Evolutionary conservation across 2,888 invertebrate species (phyloP), one percentile per base, ranked within the genome.

Genomic region (Monoplex corrugatus): DNA sequence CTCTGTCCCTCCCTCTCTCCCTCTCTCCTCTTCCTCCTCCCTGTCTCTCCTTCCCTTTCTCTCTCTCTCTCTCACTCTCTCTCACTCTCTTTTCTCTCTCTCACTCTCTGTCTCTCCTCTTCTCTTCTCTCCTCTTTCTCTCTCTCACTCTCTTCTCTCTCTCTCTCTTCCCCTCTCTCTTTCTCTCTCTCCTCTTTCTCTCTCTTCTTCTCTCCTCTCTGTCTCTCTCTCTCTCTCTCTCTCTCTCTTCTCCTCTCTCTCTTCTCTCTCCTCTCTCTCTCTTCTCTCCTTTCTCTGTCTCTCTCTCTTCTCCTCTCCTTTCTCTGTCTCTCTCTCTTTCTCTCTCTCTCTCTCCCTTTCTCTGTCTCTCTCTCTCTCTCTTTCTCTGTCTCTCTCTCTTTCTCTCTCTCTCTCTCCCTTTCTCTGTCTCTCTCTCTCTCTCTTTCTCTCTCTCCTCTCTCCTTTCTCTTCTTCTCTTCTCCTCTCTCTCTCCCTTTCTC

Each of bases 51-150:
- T n/a, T n/a, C n/a, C n/a, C n/a, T 68, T n/a, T 68, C 16, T 68
- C 68, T 68, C 68, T 68, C 16, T 68, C 28, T 68, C 68, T 68
- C 16, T 68, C 68, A 28, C 40, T 40, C 35, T 43, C 80, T 80
- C 23, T 43, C 40, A 23, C 40, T 80, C 5, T 80, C 40, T 43
- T 28, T 80, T 38, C 32, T 75, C 8, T 75, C 35, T 35, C 68
- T 68, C 23, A 19, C 68, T 68, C 68, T 68, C 68, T 68, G 16
- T 68, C 68, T 68, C 68, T 68, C 68, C 28, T 28, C 28, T 28
- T 68, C 68, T 68, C 68, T 75, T 35, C 35, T 35, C 35, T 35
- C 35, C 75, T 75, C 75, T 75, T 35, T 75, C 75, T 75, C 75
- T 75, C 75, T 75, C 75, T 75, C 75, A 35, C 35, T 75, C 75